phyloP scores from a whole-genome alignment of 2,888 invertebrate genomes.

The Mythimna ferrago region DNA sequence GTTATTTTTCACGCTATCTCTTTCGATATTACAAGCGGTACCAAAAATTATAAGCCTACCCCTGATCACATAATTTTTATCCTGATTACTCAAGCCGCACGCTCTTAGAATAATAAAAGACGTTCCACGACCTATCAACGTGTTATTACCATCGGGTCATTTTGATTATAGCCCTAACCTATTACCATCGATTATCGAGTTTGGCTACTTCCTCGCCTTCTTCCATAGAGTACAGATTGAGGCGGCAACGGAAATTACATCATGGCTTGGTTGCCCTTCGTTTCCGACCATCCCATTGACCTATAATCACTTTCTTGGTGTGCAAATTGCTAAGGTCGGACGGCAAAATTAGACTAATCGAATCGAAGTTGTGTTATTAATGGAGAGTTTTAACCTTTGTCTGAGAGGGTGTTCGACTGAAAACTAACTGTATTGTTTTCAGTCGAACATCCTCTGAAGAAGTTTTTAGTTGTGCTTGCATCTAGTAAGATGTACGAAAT shows the following conservation, averaged over 20 bases:
- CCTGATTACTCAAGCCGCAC: not conserved
- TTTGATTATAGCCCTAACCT: not conserved
- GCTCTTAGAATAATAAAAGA: slow-evolving; percentile 16
- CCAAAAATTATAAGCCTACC: not conserved
- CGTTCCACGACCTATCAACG: not conserved
- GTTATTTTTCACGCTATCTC: too few relatives aligned
- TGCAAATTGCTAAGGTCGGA: slow-evolving; percentile 20
- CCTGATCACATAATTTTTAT: not conserved
- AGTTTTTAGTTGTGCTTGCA: too few relatives aligned
- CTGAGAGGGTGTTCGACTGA: not conserved
- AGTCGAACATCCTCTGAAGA: too few relatives aligned
- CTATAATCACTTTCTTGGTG: slow-evolving; percentile 29
- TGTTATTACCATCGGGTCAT: slow-evolving; percentile 4
- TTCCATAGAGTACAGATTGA: slow-evolving; percentile 27
- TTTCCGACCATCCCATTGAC: slow-evolving; percentile 34
- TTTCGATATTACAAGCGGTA: too few relatives aligned
- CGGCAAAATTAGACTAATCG: slow-evolving; percentile 23
- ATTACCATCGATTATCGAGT: slow-evolving; percentile 35
- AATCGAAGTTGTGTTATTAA: slow-evolving; percentile 4
- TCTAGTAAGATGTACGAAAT: too few relatives aligned
- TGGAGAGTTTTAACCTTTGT: not conserved
- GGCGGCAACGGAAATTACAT: slow-evolving; percentile 51
- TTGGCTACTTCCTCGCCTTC: slow-evolving; percentile 40
- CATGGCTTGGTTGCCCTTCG: slow-evolving; percentile 27
- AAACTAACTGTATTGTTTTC: too few relatives aligned